phyloP scores from a whole-genome alignment of 2,797 vertebrate genomes.

The Tapera naevia region DNA sequence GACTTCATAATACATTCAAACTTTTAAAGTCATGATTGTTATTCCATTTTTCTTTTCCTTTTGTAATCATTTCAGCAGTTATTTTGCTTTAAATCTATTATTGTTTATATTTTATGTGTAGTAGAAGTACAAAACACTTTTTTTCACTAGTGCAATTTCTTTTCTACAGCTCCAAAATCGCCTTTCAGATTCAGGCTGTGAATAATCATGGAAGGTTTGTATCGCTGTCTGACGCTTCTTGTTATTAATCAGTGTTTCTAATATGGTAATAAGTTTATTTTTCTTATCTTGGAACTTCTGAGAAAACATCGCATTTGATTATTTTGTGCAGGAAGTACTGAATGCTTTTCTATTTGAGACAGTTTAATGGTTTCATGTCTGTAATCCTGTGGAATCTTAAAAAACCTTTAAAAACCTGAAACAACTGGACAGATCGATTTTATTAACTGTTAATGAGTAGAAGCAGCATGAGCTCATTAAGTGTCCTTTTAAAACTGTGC shows the following conservation, averaged over 20 bases:
- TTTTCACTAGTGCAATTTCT: constrained; percentile 44
- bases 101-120: neutral
- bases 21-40: neutral
- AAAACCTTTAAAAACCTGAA: neutral
- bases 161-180: constrained; percentile 82
- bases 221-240: neutral
- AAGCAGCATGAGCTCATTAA: neutral
- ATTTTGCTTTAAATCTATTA: neutral
- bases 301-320: neutral
- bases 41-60: neutral
- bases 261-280: neutral
- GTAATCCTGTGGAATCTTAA: neutral
- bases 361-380: neutral
- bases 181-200: constrained; percentile 92
- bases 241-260: neutral
- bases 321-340: neutral
- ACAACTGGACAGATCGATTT: neutral
- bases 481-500: neutral
- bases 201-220: constrained; percentile 90
- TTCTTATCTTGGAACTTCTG: neutral
- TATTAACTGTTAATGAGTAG: neutral
- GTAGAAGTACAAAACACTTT: neutral
- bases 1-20: neutral
- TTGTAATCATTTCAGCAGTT: neutral
- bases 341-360: neutral